A percentile compares a stretch with the other conserved stretches of the same genome.
phyloP scores from a whole-genome alignment of 2,113 vertebrate species.

The Platichthys stellatus region DNA sequence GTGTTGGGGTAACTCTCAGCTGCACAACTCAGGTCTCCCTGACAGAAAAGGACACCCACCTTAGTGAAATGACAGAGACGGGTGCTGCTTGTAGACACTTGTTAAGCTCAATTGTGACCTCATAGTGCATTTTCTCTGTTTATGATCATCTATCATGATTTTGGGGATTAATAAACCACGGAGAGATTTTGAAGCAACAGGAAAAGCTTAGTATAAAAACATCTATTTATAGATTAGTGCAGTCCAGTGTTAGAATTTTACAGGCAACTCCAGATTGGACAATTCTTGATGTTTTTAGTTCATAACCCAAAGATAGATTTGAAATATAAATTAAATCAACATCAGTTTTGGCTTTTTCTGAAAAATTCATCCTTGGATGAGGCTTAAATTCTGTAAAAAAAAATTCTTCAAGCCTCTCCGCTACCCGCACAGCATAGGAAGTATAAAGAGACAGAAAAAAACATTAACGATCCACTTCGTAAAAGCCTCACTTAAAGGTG shows the following conservation, averaged over 20 bases:
- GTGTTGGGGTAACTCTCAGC: conserved; percentile 37
- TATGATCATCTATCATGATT: not conserved
- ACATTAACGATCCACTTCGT: too few species aligned
- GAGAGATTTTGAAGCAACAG: not conserved
- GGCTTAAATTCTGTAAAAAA: not conserved
- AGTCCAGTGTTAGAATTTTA: not conserved
- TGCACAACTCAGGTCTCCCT: conserved; percentile 25
- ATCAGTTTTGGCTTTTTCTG: not conserved
- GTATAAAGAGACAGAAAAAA: too few species aligned
- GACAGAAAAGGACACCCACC: conserved; percentile 33
- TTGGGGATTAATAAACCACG: not conserved
- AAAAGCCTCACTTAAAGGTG: not conserved
- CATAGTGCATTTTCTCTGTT: conserved; percentile 5
- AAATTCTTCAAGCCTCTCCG: not conserved
- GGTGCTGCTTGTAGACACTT: not conserved
- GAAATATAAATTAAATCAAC: not conserved
- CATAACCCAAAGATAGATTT: not conserved
- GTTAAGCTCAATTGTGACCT: conserved; percentile 4
- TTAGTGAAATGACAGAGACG: conserved; percentile 40
- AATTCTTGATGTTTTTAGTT: not conserved
- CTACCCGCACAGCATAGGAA: not conserved
- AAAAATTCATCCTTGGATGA: not conserved
- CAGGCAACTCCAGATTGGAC: not conserved
- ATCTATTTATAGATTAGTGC: conserved; percentile 15
- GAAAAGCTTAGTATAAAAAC: not conserved